Evolutionary conservation across 1,140 invertebrate genomes (phyloP).

Genomic region (Ceratosolen fusciceps): DNA sequence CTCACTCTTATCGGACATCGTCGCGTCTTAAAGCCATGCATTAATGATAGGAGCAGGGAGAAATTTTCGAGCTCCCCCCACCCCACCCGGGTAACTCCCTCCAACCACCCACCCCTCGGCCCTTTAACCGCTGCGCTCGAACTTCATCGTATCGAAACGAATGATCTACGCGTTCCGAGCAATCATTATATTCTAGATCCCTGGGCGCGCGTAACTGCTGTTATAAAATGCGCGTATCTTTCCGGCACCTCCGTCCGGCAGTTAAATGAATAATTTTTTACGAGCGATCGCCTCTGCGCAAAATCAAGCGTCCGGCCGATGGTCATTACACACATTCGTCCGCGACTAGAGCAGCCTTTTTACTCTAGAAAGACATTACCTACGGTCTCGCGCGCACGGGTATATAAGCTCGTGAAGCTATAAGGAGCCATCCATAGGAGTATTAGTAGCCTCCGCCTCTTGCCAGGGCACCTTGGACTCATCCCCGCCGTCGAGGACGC

Average conservation of each 20-base stretch:
- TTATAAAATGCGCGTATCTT: slow-evolving; percentile 14
- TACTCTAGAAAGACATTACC: slow-evolving; percentile 16
- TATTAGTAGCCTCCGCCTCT: neutral
- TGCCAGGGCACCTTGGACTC: slow-evolving; percentile 6
- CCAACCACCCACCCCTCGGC: neutral
- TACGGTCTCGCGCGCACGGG: neutral
- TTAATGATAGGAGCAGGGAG: slow-evolving; percentile 12
- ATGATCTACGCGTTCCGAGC: slow-evolving; percentile 5
- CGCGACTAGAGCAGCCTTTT: neutral
- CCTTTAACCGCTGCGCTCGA: neutral
- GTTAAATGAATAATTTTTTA: slow-evolving; percentile 47
- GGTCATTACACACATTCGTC: slow-evolving; percentile 15
- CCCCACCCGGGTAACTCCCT: too few relatives aligned
- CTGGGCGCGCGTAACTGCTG: neutral
- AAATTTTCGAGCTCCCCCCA: neutral
- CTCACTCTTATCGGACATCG: slow-evolving; percentile 24
- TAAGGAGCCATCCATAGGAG: slow-evolving; percentile 24
- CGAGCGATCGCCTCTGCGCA: slow-evolving; percentile 28
- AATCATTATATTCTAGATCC: slow-evolving; percentile 33
- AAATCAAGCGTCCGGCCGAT: slow-evolving; percentile 29
- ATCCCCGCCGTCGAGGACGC: slow-evolving; percentile 34
- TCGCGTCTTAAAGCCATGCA: neutral
- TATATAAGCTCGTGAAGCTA: slow-evolving; percentile 8
- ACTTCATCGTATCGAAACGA: neutral
- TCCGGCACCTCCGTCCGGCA: slow-evolving; percentile 10